Conservation (phyloP, 2,888 invertebrate species). For the Siphlonurus alternatus region DNA sequence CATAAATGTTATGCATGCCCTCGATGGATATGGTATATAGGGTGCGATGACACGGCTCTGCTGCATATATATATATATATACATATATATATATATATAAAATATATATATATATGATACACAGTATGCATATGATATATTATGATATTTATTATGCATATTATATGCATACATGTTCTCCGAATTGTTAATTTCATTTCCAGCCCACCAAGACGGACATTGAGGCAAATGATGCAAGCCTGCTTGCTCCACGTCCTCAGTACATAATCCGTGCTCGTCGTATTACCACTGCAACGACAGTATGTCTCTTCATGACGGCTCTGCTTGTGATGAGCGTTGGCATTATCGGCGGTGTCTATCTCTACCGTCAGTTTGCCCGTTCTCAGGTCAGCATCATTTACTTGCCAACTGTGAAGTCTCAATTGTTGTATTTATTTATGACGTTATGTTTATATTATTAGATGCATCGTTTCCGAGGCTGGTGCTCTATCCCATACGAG, state of each 20-base stretch:
- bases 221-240: slow-evolving; percentile 25
- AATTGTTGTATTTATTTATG: background rate
- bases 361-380: slow-evolving; percentile 55
- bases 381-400: slow-evolving; percentile 23
- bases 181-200: no score
- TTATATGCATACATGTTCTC: no score
- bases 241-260: background rate
- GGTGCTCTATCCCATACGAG: slow-evolving; percentile 47
- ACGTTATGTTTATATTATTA: slow-evolving; percentile 16
- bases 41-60: no score
- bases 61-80: no score
- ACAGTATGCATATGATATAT: no score
- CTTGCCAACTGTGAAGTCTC: no score
- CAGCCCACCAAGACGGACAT: slow-evolving; percentile 26
- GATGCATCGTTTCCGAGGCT: slow-evolving; percentile 44
- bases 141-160: no score
- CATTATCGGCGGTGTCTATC: slow-evolving; percentile 48
- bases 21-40: no score
- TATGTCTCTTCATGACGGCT: slow-evolving; percentile 50
- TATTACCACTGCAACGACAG: slow-evolving; percentile 41
- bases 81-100: no score
- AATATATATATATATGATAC: no score
- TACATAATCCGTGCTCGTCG: slow-evolving; percentile 14
- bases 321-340: slow-evolving; percentile 52
- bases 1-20: no score